Conservation (phyloP, 2,113 vertebrate genomes). For the Rhombomys opimus region DNA sequence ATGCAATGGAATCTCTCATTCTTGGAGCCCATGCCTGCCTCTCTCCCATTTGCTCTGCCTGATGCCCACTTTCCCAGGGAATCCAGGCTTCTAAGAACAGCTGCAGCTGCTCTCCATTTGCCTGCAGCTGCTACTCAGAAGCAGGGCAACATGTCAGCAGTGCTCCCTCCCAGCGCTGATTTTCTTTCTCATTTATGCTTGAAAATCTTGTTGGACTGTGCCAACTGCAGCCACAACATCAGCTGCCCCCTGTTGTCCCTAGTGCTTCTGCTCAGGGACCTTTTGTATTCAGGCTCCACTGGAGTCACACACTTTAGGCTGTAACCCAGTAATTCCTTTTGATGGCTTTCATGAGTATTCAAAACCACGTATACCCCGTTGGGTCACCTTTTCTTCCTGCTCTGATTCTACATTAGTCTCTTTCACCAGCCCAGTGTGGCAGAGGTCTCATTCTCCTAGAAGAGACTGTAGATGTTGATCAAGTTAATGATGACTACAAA, state of each 20-base stretch:
- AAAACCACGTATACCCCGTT: not conserved
- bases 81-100: slow-evolving; percentile 78
- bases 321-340: slow-evolving; percentile 41
- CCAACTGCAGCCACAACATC: slow-evolving; percentile 74
- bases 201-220: slow-evolving; percentile 71
- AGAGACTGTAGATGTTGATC: not conserved
- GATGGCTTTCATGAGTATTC: slow-evolving; percentile 14
- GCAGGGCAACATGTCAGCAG: slow-evolving; percentile 78
- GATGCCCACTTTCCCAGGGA: slow-evolving; percentile 78
- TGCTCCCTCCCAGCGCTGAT: slow-evolving; percentile 71
- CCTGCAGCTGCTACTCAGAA: slow-evolving; percentile 79
- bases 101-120: slow-evolving; percentile 75
- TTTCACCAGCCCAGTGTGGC: not conserved
- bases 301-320: slow-evolving; percentile 67
- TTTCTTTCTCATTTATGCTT: slow-evolving; percentile 61
- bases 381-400: not conserved
- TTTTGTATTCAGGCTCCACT: slow-evolving; percentile 72
- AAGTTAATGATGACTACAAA: not conserved
- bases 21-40: not conserved
- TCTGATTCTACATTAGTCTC: not conserved
- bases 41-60: slow-evolving; percentile 57
- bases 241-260: slow-evolving; percentile 71
- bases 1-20: slow-evolving; percentile 16
- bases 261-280: slow-evolving; percentile 68
- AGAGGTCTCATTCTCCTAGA: not conserved